Evolutionary conservation across 2,888 invertebrate species (phyloP).

Genomic region (Pristionchus maxplancki): DNA sequence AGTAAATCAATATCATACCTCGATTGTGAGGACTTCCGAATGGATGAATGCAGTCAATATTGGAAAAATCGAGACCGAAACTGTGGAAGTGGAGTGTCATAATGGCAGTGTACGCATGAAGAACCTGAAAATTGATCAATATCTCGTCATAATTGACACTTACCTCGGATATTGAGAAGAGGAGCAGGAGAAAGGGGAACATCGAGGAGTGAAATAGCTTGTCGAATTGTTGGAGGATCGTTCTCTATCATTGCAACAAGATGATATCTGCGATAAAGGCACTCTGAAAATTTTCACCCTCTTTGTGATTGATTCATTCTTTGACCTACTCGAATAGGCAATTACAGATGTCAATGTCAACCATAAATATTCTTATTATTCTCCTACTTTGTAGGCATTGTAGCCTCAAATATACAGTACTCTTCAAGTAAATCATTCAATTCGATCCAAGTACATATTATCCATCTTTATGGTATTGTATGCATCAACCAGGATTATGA

Average conservation of each 20-base stretch:
- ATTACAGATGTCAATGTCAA: too few species aligned
- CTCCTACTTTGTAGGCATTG: too few species aligned
- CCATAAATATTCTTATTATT: too few species aligned
- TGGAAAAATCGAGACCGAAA: background rate
- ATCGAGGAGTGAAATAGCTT: background rate
- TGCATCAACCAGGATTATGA: too few species aligned
- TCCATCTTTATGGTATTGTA: too few species aligned
- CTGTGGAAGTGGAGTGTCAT: background rate
- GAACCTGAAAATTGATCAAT: background rate
- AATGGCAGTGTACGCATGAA: background rate
- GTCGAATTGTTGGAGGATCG: background rate
- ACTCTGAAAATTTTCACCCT: background rate
- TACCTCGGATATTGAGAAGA: background rate
- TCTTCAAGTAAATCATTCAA: too few species aligned
- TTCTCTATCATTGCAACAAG: slow-evolving; percentile 10
- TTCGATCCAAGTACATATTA: too few species aligned
- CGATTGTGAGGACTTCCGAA: background rate
- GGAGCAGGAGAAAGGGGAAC: background rate
- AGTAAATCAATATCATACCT: background rate
- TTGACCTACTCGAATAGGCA: too few species aligned
- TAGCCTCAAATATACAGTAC: too few species aligned
- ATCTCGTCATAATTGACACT: background rate
- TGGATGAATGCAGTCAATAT: background rate
- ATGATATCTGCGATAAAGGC: background rate
- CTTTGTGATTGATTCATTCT: background rate